phyloP scores from a whole-genome alignment of 2,113 vertebrate genomes.

The Amblyornis subalaris region DNA sequence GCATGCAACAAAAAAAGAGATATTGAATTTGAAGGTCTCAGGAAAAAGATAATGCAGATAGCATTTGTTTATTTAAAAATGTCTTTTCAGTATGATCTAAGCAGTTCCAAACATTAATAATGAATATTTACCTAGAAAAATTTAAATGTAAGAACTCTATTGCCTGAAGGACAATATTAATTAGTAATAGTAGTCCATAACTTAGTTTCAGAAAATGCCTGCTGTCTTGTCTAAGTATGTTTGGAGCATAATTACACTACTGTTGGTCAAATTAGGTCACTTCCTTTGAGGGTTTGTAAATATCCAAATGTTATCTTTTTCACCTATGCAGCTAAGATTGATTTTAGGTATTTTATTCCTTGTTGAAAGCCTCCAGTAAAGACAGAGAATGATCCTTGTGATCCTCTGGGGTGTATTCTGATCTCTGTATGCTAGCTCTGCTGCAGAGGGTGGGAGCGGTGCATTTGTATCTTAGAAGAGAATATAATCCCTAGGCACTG shows the following conservation, averaged over 20 bases:
- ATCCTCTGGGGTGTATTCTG: background rate
- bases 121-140: constrained; percentile 58
- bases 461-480: background rate
- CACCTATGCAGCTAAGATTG: constrained; percentile 55
- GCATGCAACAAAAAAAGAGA: background rate
- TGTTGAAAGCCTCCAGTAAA: constrained; percentile 62
- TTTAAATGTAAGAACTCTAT: constrained; percentile 33
- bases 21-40: constrained; percentile 43
- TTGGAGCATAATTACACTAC: constrained; percentile 15
- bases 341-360: constrained; percentile 54
- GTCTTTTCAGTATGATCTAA: constrained; percentile 34
- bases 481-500: background rate
- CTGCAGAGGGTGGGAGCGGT: background rate
- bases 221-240: background rate
- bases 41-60: constrained; percentile 18
- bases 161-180: constrained; percentile 65
- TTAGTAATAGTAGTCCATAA: constrained; percentile 55
- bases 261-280: constrained; percentile 72
- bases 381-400: background rate
- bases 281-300: constrained; percentile 74
- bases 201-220: constrained; percentile 49
- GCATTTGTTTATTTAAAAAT: constrained; percentile 41
- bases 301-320: constrained; percentile 74
- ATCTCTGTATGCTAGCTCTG: background rate
- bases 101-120: constrained; percentile 62